These are phyloP conservation scores for Heterodera filipjevi DNA, from an alignment of 2,888 invertebrate species.

Conservation along the genomic window DNA sequence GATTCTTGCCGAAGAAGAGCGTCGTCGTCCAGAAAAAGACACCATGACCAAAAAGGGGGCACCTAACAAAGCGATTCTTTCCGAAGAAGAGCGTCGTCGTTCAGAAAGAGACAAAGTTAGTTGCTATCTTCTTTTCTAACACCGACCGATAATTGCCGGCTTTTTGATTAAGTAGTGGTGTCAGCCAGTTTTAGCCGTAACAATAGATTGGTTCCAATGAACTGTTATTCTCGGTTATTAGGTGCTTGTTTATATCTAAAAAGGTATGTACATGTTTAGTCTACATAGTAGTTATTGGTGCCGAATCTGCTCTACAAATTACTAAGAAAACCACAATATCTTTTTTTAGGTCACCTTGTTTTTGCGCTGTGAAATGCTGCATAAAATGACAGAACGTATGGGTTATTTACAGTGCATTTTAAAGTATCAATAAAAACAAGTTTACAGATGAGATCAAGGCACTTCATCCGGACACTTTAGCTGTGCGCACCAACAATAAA, in stretches of 20 bases:
- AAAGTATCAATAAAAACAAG: background rate
- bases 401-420: background rate
- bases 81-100: conserved; percentile 52
- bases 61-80: conserved; percentile 37
- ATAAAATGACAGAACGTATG: background rate
- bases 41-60: background rate
- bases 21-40: too few relatives aligned
- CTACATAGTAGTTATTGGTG: too few relatives aligned
- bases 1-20: conserved; percentile 49
- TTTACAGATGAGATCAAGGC: background rate
- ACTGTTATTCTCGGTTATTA: too few relatives aligned
- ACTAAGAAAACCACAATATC: too few relatives aligned
- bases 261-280: too few relatives aligned
- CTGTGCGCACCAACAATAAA: background rate
- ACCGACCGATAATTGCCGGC: too few relatives aligned
- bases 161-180: too few relatives aligned
- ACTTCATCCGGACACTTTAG: background rate
- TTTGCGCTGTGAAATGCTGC: background rate
- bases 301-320: too few relatives aligned
- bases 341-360: background rate
- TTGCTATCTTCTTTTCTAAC: too few relatives aligned
- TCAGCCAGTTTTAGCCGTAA: too few relatives aligned
- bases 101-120: conserved; percentile 46
- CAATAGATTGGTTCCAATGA: too few relatives aligned
- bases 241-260: too few relatives aligned